Percentiles rank a stretch among this genome's conserved stretches.
These are phyloP conservation scores for Lordiphosa mommai DNA, from an alignment of 1,140 invertebrate genomes.

Conservation along the genomic window DNA sequence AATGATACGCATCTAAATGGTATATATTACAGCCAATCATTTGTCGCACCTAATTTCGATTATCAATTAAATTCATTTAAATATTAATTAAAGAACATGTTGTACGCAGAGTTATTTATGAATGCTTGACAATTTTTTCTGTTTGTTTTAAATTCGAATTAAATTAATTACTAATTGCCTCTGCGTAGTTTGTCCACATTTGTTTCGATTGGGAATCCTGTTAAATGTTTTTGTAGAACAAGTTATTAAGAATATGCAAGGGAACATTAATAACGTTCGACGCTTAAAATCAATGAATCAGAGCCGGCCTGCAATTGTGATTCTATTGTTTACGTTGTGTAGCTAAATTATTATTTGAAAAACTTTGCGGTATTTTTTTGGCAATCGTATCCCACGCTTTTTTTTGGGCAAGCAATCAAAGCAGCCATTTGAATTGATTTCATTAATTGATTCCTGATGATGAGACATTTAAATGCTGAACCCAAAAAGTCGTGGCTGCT, in stretches of 20 bases:
- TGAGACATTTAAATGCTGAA: slow-evolving; percentile 1
- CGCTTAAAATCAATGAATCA: neutral
- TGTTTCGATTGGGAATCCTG: neutral
- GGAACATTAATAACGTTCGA: slow-evolving; percentile 1
- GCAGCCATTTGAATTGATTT: slow-evolving; percentile 6
- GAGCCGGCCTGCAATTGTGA: neutral
- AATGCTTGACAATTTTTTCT: too few species aligned
- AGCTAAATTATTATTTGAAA: neutral
- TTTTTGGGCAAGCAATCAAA: neutral
- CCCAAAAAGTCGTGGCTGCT: neutral
- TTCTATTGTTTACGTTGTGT: neutral
- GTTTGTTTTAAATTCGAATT: neutral
- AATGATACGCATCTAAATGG: neutral
- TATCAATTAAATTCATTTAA: slow-evolving; percentile 1
- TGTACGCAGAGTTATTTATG: too few species aligned
- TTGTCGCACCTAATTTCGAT: slow-evolving; percentile 1
- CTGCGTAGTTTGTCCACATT: neutral
- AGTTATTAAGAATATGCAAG: slow-evolving; percentile 3
- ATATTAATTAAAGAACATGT: neutral
- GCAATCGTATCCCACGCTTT: slow-evolving; percentile 2
- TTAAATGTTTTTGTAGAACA: slow-evolving; percentile 1
- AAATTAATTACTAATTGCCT: slow-evolving; percentile 7
- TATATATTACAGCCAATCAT: neutral
- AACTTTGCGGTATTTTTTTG: slow-evolving; percentile 6
- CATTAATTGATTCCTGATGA: slow-evolving; percentile 7